Evolutionary conservation across 1,140 invertebrate species (phyloP).

Genomic region (Heliothis virescens): DNA sequence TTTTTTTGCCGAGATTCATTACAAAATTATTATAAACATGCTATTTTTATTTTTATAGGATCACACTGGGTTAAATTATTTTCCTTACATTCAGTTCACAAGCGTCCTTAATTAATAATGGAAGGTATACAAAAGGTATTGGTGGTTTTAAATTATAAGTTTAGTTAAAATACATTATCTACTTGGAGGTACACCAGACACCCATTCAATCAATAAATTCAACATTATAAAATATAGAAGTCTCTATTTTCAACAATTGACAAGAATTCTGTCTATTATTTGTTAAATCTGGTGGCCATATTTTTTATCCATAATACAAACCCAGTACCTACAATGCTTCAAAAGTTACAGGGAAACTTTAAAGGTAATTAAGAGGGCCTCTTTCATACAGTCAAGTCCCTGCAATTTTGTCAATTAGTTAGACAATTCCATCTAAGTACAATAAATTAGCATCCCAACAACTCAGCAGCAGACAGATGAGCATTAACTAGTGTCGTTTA

Average conservation of each 20-base stretch:
- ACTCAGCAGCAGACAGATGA: constrained; percentile 8
- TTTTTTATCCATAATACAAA: constrained; percentile 19
- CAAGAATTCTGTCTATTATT: constrained; percentile 69
- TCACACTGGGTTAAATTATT: neutral
- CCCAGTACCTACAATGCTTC: constrained; percentile 29
- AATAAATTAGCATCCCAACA: neutral
- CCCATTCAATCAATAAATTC: constrained; percentile 62
- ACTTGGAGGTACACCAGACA: constrained; percentile 59
- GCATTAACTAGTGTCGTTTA: constrained; percentile 36
- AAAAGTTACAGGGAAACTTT: constrained; percentile 21
- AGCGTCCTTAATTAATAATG: constrained; percentile 24
- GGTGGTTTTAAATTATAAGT: constrained; percentile 33
- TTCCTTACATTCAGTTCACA: constrained; percentile 5
- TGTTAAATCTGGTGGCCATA: constrained; percentile 60
- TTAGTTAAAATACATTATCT: constrained; percentile 14
- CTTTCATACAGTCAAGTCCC: neutral
- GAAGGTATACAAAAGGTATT: constrained; percentile 33
- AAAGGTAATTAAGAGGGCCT: neutral
- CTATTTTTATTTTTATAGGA: neutral
- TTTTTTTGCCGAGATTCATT: constrained; percentile 21
- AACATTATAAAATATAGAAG: constrained; percentile 75
- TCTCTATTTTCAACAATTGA: constrained; percentile 81
- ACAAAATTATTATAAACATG: neutral
- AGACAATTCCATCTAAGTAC: constrained; percentile 27
- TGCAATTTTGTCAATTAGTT: neutral